phyloP scores from a whole-genome alignment of 2,113 vertebrate genomes.

The Macquaria australasica region DNA sequence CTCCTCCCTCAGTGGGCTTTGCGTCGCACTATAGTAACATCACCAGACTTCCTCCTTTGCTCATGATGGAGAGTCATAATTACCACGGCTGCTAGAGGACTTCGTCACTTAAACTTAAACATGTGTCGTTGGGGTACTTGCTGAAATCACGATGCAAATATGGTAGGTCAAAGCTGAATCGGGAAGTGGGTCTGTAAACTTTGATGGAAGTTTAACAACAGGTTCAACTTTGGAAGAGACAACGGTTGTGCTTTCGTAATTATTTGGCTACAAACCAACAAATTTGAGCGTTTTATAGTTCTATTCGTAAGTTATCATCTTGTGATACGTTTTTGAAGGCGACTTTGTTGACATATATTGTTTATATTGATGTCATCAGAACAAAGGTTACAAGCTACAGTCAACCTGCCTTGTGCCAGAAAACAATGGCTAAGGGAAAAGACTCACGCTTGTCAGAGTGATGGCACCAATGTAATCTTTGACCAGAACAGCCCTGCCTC shows the following conservation, averaged over 20 bases:
- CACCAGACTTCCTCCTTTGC: too few relatives aligned
- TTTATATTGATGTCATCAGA: not conserved
- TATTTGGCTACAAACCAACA: not conserved
- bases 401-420: not conserved
- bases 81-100: too few relatives aligned
- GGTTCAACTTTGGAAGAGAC: rapidly evolving
- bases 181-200: too few relatives aligned
- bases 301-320: rapidly evolving
- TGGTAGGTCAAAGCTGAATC: too few relatives aligned
- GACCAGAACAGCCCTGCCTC: conserved; percentile 64
- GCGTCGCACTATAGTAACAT: too few relatives aligned
- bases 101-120: too few relatives aligned
- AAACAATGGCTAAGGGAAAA: conserved; percentile 56
- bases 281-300: too few relatives aligned
- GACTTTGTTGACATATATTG: rapidly evolving
- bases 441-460: conserved; percentile 43
- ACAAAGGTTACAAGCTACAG: conserved; percentile 6
- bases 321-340: not conserved
- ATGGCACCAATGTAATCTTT: conserved; percentile 75
- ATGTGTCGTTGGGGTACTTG: too few relatives aligned
- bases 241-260: rapidly evolving
- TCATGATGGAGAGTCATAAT: too few relatives aligned
- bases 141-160: too few relatives aligned
- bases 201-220: not conserved
- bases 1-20: too few relatives aligned